Evolutionary conservation across 2,113 vertebrate species (phyloP).

Genomic region (Scopus umbretta): DNA sequence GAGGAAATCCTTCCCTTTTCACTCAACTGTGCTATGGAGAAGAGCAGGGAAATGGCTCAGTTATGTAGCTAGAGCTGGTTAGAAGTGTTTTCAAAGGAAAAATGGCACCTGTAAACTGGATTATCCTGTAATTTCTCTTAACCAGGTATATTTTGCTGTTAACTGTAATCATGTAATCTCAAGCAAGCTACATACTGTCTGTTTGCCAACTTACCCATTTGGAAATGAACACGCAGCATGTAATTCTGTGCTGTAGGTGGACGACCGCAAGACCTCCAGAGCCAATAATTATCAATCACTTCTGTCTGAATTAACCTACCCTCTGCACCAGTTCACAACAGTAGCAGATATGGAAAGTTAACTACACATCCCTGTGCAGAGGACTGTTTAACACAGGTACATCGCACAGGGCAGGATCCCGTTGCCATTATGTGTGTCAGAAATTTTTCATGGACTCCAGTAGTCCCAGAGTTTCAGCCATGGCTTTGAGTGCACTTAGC

Average conservation of each 20-base stretch:
- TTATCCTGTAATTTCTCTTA: background rate
- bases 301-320: background rate
- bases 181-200: background rate
- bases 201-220: background rate
- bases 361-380: background rate
- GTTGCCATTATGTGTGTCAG: background rate
- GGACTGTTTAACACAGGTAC: background rate
- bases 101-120: background rate
- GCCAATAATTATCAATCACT: fast-evolving
- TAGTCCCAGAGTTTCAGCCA: background rate
- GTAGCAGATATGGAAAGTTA: background rate
- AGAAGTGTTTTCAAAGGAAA: background rate
- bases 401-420: background rate
- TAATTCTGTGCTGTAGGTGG: background rate
- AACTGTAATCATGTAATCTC: background rate
- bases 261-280: background rate
- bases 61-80: background rate
- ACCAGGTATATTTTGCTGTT: background rate
- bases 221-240: background rate
- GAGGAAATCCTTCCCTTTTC: slow-evolving; percentile 32
- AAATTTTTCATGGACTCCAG: background rate
- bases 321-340: background rate
- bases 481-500: background rate
- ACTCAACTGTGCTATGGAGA: slow-evolving; percentile 8
- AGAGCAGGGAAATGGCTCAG: background rate